Evolutionary conservation across 2,888 invertebrate species (phyloP), one percentile per base, ranked within the genome.

Genomic region (Leptinotarsa rubiginosa): DNA sequence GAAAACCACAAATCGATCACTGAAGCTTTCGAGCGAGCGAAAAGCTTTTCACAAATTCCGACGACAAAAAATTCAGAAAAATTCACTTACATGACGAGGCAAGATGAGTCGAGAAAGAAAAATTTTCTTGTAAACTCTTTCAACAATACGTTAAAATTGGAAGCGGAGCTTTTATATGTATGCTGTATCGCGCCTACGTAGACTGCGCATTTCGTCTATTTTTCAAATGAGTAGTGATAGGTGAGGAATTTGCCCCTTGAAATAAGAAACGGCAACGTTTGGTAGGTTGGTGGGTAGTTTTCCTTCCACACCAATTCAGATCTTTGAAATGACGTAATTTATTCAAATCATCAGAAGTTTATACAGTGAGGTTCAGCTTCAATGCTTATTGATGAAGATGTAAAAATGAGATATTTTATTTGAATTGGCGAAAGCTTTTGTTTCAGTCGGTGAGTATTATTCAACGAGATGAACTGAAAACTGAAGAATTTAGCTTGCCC

Each of bases 91-190:
- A 65, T 76, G 72, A 65, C 22, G 70, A 70, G 54, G 62, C 59
- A 72, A 68, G 67, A 67, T 65, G 47, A 65, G 65, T 49, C 62
- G 69, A 74, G 66, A 70, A 65, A 76, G 64, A 65, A 62, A 73
- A 71, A 70, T 72, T 74, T 76, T 73, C 76, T 74, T 69, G 73
- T 68, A 78, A 74, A 73, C 70, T 73, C 66, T 75, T 76, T 49
- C 75, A 70, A 77, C 72, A 75, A 69, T 76, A 75, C 62, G 73
- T 78, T 73, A 72, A 75, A 73, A 75, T 73, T 76, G 72, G 75
- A 65, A 56, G 31, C 50, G 49, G 73, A 64, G 76, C 76, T 76
- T 78, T 75, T 78, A 78, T 78, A 78, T 72, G 59, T 64, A 47
- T 41, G 65, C 50, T 65, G 62, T 31, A 65, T 67, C 25, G 75